Evolutionary conservation across 2,888 invertebrate genomes (phyloP).

Genomic region (Pollenia angustigena): DNA sequence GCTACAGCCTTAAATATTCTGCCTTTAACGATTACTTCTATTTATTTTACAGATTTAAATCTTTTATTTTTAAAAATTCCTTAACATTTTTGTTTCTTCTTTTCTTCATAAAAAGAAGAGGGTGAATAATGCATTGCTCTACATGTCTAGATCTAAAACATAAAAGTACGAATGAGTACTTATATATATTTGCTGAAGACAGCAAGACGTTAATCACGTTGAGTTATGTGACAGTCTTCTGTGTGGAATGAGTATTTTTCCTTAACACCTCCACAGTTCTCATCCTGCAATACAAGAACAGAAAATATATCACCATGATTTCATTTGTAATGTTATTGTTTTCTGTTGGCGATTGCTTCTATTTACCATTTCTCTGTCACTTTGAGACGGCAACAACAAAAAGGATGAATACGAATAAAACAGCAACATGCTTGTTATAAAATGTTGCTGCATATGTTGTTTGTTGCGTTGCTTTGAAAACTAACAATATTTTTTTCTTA

Average conservation of each 20-base stretch:
- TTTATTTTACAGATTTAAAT: background rate
- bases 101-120: background rate
- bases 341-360: constrained; percentile 71
- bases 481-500: constrained; percentile 35
- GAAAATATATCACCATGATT: constrained; percentile 65
- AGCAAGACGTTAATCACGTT: constrained; percentile 84
- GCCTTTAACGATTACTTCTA: constrained; percentile 15
- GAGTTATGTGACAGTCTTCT: constrained; percentile 84
- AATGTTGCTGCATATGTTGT: constrained; percentile 19
- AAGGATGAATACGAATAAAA: constrained; percentile 11
- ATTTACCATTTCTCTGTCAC: constrained; percentile 70
- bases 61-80: constrained; percentile 16
- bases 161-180: constrained; percentile 5
- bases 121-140: constrained; percentile 24
- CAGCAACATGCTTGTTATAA: constrained; percentile 13
- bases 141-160: constrained; percentile 39
- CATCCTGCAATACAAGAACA: constrained; percentile 10
- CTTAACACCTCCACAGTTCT: constrained; percentile 43
- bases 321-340: constrained; percentile 69
- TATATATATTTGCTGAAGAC: constrained; percentile 70
- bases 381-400: constrained; percentile 17
- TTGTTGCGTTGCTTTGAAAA: constrained; percentile 47
- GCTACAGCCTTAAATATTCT: background rate
- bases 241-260: constrained; percentile 71
- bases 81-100: background rate